These are phyloP conservation scores for Nansenia antarctica DNA, from an alignment of 2,113 vertebrate genomes.

Conservation along the genomic window DNA sequence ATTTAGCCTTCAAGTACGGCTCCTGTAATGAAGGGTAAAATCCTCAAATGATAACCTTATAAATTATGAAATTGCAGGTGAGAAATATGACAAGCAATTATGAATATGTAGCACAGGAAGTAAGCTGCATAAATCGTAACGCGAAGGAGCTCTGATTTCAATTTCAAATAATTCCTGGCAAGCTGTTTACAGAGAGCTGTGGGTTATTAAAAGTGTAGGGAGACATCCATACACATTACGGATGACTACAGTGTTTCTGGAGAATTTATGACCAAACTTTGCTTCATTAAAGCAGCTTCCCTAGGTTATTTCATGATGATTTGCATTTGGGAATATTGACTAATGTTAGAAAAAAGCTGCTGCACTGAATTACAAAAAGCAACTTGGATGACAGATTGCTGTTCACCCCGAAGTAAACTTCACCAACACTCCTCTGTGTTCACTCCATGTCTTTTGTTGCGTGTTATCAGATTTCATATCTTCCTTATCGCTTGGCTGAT, in stretches of 20 bases:
- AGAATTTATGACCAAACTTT: conserved; percentile 18
- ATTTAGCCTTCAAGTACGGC: background rate
- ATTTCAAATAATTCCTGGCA: conserved; percentile 33
- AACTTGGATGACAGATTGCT: background rate
- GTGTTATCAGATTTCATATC: conserved; percentile 18
- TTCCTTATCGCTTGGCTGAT: background rate
- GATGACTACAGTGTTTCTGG: conserved; percentile 24
- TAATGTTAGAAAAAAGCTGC: background rate
- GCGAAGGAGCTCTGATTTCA: conserved; percentile 19
- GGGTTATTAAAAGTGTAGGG: conserved; percentile 25
- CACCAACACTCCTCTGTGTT: background rate
- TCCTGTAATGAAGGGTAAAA: background rate
- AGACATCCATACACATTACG: conserved; percentile 33
- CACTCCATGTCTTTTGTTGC: conserved; percentile 14
- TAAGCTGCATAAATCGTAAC: conserved; percentile 18
- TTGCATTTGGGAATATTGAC: background rate
- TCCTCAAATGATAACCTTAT: conserved; percentile 20
- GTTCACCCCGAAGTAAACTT: conserved; percentile 1
- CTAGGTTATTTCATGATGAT: conserved; percentile 11
- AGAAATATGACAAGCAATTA: conserved; percentile 27
- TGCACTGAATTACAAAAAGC: conserved; percentile 16
- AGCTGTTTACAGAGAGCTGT: conserved; percentile 26
- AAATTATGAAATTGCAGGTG: conserved; percentile 20
- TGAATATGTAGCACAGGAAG: conserved; percentile 22
- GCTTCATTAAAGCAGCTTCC: conserved; percentile 7